Evolutionary conservation across 2,113 vertebrate genomes (phyloP).

Genomic region (Panthera uncia): DNA sequence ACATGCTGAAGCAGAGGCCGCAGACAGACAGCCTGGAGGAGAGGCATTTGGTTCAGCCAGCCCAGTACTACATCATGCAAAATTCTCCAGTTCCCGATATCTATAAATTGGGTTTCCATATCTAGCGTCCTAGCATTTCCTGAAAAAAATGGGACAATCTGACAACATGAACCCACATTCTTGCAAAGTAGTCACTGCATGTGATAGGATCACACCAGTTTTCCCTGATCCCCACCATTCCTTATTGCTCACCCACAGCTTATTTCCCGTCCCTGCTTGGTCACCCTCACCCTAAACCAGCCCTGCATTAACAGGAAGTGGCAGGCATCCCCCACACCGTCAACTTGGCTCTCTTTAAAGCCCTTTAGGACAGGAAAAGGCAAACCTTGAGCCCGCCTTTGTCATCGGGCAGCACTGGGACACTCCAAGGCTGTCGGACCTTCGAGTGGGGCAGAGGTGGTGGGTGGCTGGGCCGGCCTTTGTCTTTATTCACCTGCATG

Average conservation of each 20-base stretch:
- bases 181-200: neutral
- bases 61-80: neutral
- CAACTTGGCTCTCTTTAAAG: neutral
- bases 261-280: neutral
- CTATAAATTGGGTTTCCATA: neutral
- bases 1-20: neutral
- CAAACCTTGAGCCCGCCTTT: constrained; percentile 95
- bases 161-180: neutral
- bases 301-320: neutral
- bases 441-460: constrained; percentile 83
- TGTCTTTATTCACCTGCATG: constrained; percentile 96
- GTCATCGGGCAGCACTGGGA: constrained; percentile 92
- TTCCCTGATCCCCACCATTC: neutral
- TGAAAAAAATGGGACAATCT: neutral
- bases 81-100: neutral
- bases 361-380: neutral
- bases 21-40: neutral
- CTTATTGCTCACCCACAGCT: neutral
- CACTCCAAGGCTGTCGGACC: constrained; percentile 88
- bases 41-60: neutral
- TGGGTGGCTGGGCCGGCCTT: constrained; percentile 87
- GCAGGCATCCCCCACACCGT: neutral
- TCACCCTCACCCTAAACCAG: neutral
- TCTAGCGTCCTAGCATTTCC: neutral
- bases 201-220: neutral